phyloP scores from a whole-genome alignment of 2,113 vertebrate species.

The Anas platyrhynchos region DNA sequence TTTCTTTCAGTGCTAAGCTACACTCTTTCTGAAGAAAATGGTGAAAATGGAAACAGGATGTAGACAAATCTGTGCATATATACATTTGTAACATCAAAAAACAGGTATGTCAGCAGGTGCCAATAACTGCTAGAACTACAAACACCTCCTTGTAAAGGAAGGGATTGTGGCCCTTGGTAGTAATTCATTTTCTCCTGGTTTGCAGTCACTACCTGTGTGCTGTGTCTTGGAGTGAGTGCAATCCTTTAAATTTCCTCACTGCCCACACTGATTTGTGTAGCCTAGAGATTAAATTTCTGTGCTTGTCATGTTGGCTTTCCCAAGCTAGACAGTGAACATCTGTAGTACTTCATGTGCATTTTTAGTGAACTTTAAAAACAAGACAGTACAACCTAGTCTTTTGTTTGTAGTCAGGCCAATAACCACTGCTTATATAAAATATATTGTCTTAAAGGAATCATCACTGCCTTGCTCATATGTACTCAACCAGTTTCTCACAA shows the following conservation, averaged over 20 bases:
- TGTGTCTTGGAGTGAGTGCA: background rate
- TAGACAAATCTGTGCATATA: background rate
- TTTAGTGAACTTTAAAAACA: background rate
- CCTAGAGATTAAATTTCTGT: background rate
- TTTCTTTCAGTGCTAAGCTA: background rate
- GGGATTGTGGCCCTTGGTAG: background rate
- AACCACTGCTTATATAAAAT: background rate
- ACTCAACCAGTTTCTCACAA: background rate
- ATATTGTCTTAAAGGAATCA: background rate
- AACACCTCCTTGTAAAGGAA: background rate
- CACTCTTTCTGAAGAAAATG: background rate
- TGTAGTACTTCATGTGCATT: background rate
- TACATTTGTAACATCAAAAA: background rate
- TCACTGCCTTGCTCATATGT: background rate
- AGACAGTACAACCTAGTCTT: background rate
- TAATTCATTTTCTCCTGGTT: background rate
- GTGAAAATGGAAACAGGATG: background rate
- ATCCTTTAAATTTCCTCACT: background rate
- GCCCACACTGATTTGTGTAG: background rate
- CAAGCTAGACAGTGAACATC: background rate
- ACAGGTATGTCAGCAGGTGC: background rate
- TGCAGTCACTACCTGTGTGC: background rate
- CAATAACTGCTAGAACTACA: background rate
- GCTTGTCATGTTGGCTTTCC: background rate
- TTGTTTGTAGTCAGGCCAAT: background rate